Base-by-base conservation (phyloP, 1,140 invertebrate species). In the Oscheius sp. region DNA sequence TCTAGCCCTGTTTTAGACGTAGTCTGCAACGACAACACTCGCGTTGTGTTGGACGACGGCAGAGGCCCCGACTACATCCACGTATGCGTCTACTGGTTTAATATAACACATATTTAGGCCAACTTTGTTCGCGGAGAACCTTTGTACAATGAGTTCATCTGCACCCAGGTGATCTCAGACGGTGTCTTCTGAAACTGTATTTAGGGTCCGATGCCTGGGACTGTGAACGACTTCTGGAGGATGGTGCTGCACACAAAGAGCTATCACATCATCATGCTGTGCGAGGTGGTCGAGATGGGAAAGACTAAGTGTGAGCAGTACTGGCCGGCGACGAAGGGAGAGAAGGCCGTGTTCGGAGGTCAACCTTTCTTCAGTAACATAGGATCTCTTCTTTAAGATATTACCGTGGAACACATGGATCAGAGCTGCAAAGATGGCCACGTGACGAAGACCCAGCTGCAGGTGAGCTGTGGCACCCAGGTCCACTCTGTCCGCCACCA, bases 221-320 rank as follows among this genome's bases (percentile, higher is more conserved):
- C 86, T 4, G 76, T 85, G 29, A 78, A 82, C 73, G 86, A 86
- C 63, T 87, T 87, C 77, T 87, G 87, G 87, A 74, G 81, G 45
- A 85, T 87, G 81, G 77, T 87, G 20, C 86, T 85, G 84, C 85
- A 87, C 61, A 83, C 87, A 67, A 79, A 42, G 38, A n/a, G 10
- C 38, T 42, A 10, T 42, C 28, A 83, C 36, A 83, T 87, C 66
- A 83, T 87, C 13, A 87, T 87, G 86, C 76, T 87, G 13, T 86
- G 86, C 7, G 72, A 85, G 42, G 73, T 85, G 20, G 77, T 81
- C 46, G 85, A 85, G 75, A 78, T 78, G 66, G 82, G 84, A 29
- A 84, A 85, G 59, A 79, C 55, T 0, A 76, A 76, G 28, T 76
- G 75, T 49, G 63, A 66, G 1, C 62, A 63, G 31, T 76, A 76